phyloP scores from a whole-genome alignment of 2,113 vertebrate genomes.

The Sinocyclocheilus anshuiensis region DNA sequence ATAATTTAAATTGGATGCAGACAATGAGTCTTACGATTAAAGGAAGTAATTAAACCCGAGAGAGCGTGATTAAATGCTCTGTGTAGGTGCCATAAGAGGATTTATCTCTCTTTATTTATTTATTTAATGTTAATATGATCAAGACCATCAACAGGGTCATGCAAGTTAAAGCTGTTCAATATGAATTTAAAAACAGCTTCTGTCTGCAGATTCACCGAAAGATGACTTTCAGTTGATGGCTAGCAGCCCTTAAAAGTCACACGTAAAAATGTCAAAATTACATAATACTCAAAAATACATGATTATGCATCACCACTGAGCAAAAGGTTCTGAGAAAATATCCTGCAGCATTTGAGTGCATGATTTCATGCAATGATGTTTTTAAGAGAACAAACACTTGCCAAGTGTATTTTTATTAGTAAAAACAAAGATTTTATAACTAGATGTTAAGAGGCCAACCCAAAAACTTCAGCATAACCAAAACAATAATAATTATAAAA shows the following conservation, averaged over 20 bases:
- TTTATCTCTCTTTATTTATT: slow-evolving; percentile 57
- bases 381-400: no score
- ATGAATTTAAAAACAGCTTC: slow-evolving; percentile 10
- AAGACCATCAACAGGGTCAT: slow-evolving; percentile 45
- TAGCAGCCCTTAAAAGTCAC: background rate
- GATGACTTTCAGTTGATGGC: background rate
- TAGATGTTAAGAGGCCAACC: no score
- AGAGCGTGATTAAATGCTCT: slow-evolving; percentile 60
- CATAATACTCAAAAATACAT: no score
- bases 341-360: background rate
- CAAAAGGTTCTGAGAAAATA: background rate
- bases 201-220: background rate
- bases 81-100: slow-evolving; percentile 60
- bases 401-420: no score
- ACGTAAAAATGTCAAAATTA: background rate
- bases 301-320: no score
- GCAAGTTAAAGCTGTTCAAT: slow-evolving; percentile 40
- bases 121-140: slow-evolving; percentile 65
- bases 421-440: no score
- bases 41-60: slow-evolving; percentile 53
- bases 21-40: slow-evolving; percentile 17
- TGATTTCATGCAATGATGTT: background rate
- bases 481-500: no score
- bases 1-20: slow-evolving; percentile 36
- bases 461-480: no score